A percentile compares a stretch with the other conserved stretches of the same genome.
phyloP scores from a whole-genome alignment of 2,888 invertebrate species.

The Hyles lineata region DNA sequence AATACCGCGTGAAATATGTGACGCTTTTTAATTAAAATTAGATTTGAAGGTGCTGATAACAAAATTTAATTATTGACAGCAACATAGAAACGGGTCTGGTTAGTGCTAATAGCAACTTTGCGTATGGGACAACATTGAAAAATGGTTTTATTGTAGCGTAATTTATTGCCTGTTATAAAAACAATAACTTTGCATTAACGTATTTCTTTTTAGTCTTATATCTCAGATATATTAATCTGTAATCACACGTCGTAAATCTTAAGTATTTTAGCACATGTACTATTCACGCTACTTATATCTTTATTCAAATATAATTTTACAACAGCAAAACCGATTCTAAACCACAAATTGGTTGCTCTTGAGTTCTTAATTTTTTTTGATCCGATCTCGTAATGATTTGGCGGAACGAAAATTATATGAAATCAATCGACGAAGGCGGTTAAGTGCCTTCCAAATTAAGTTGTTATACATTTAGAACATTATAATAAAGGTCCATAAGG shows the following conservation, averaged over 20 bases:
- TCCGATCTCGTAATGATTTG: slow-evolving; percentile 63
- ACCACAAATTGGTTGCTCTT: slow-evolving; percentile 39
- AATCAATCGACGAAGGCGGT: slow-evolving; percentile 80
- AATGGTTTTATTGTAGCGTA: slow-evolving; percentile 7
- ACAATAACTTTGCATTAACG: neutral
- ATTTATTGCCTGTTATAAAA: slow-evolving; percentile 23
- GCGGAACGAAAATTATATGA: slow-evolving; percentile 78
- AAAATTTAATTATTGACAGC: slow-evolving; percentile 74
- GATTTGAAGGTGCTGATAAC: slow-evolving; percentile 78
- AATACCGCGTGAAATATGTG: slow-evolving; percentile 82
- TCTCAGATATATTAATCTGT: neutral
- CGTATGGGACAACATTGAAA: slow-evolving; percentile 38
- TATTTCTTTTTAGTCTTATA: neutral
- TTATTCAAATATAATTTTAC: neutral
- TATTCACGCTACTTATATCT: neutral
- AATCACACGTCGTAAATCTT: slow-evolving; percentile 13
- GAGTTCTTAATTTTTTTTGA: slow-evolving; percentile 56
- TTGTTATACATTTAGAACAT: slow-evolving; percentile 77
- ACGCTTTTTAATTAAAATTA: slow-evolving; percentile 84
- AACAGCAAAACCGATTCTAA: slow-evolving; percentile 1
- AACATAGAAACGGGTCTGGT: slow-evolving; percentile 65
- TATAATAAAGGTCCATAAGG: slow-evolving; percentile 72
- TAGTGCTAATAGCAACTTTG: slow-evolving; percentile 58
- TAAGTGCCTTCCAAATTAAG: slow-evolving; percentile 81
- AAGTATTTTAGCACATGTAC: neutral